These are phyloP conservation scores for Drosophila nebulosa DNA, from an alignment of 1,140 invertebrate genomes.

Conservation along the genomic window DNA sequence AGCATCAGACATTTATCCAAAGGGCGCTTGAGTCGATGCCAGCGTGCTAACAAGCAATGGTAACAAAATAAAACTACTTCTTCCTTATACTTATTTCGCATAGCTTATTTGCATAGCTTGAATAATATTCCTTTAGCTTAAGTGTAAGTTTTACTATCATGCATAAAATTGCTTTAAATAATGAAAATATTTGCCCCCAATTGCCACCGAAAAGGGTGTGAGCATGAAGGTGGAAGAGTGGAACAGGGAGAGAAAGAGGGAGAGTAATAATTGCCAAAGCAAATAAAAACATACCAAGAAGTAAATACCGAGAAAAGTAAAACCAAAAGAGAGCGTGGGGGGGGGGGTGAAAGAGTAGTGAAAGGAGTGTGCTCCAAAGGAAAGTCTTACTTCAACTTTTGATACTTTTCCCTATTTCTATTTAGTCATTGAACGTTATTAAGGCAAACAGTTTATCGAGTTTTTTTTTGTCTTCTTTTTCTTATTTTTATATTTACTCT, in stretches of 20 bases:
- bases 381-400: neutral
- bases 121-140: slow-evolving; percentile 20
- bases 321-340: neutral
- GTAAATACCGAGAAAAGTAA: neutral
- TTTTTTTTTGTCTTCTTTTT: neutral
- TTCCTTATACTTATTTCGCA: neutral
- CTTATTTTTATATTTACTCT: too few species aligned
- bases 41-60: too few species aligned
- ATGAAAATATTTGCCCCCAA: neutral
- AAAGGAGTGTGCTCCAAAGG: neutral
- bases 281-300: neutral
- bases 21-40: too few species aligned
- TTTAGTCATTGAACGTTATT: neutral
- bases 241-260: neutral
- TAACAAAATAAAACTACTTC: neutral
- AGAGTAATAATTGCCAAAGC: neutral
- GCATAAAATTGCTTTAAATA: slow-evolving; percentile 4
- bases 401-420: neutral
- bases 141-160: slow-evolving; percentile 29
- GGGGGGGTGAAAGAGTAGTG: neutral
- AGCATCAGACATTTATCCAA: too few species aligned
- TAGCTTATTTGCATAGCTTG: neutral
- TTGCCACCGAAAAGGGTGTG: too few species aligned
- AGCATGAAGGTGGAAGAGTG: too few species aligned
- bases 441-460: neutral